phyloP scores from a whole-genome alignment of 2,888 invertebrate genomes.

The Caenorhabditis afra region DNA sequence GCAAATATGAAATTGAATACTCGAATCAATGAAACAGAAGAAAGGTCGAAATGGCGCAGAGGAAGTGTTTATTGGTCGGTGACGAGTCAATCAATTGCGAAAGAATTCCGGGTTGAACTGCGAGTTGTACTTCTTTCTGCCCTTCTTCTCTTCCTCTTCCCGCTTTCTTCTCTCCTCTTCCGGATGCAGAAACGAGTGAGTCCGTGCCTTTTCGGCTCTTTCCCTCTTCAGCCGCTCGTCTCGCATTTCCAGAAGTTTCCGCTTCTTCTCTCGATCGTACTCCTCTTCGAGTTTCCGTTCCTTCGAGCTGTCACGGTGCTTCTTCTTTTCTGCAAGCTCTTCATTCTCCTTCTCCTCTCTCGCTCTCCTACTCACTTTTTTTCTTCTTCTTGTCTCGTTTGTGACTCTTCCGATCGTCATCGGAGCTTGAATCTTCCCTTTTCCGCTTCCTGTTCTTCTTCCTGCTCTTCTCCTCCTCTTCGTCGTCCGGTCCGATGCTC shows the following conservation, averaged over 20 bases:
- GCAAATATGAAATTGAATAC: constrained; percentile 36
- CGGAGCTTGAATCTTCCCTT: constrained; percentile 21
- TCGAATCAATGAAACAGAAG: constrained; percentile 30
- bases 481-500: constrained; percentile 38
- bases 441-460: constrained; percentile 47
- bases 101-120: constrained; percentile 91
- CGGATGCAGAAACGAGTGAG: constrained; percentile 84
- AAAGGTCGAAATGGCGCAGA: constrained; percentile 5
- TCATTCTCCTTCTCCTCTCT: constrained; percentile 23
- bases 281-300: constrained; percentile 58
- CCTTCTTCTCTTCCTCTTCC: constrained; percentile 63
- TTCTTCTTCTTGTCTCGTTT: constrained; percentile 60
- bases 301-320: constrained; percentile 49
- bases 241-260: constrained; percentile 83
- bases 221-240: constrained; percentile 89
- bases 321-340: constrained; percentile 19
- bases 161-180: constrained; percentile 83
- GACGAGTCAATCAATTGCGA: constrained; percentile 18
- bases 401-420: constrained; percentile 31
- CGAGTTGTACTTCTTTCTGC: constrained; percentile 90
- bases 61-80: constrained; percentile 13
- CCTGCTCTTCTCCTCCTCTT: constrained; percentile 40
- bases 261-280: constrained; percentile 75
- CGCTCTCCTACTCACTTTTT: constrained; percentile 63
- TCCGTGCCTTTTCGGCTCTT: constrained; percentile 84